Percentiles rank a stretch among this genome's conserved stretches.
phyloP scores from a whole-genome alignment of 2,797 vertebrate species.

The Ctenochaetus hawaiiensis region DNA sequence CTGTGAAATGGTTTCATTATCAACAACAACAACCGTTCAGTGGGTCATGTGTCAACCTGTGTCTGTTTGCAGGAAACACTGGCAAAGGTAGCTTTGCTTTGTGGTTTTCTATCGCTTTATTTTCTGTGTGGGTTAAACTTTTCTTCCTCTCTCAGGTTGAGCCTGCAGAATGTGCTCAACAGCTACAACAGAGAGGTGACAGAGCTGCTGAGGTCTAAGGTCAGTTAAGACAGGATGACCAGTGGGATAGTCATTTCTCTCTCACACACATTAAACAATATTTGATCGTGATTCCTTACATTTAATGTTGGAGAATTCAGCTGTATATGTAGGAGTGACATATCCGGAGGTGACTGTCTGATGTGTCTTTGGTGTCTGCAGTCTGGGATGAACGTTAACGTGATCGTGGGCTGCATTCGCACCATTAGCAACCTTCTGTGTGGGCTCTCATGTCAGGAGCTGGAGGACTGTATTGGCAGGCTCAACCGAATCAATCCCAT shows the following conservation, averaged over 20 bases:
- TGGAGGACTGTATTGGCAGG: conserved; percentile 77
- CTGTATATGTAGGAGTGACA: not conserved
- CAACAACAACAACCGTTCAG: not conserved
- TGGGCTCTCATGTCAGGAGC: conserved; percentile 70
- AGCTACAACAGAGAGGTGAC: conserved; percentile 71
- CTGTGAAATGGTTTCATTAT: not conserved
- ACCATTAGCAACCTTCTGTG: conserved; percentile 77
- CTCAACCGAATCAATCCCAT: conserved; percentile 71
- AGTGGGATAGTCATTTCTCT: not conserved
- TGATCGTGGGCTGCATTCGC: conserved; percentile 64
- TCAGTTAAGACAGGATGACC: conserved; percentile 49
- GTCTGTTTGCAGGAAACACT: conserved; percentile 59
- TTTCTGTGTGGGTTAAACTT: conserved; percentile 19
- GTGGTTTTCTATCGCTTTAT: not conserved
- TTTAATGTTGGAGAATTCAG: not conserved
- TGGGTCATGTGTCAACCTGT: conserved; percentile 28
- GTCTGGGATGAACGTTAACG: conserved; percentile 55
- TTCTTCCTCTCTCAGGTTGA: conserved; percentile 59
- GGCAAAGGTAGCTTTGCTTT: not conserved
- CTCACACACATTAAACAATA: not conserved
- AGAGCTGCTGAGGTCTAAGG: conserved; percentile 66
- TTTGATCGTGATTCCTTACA: not conserved
- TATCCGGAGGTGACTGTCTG: not conserved
- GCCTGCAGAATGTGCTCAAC: conserved; percentile 66
- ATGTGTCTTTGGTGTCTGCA: conserved; percentile 40